Percentiles rank a stretch among this genome's conserved stretches.
Conservation (phyloP, 2,113 vertebrate genomes). For the Pluvianellus socialis region DNA sequence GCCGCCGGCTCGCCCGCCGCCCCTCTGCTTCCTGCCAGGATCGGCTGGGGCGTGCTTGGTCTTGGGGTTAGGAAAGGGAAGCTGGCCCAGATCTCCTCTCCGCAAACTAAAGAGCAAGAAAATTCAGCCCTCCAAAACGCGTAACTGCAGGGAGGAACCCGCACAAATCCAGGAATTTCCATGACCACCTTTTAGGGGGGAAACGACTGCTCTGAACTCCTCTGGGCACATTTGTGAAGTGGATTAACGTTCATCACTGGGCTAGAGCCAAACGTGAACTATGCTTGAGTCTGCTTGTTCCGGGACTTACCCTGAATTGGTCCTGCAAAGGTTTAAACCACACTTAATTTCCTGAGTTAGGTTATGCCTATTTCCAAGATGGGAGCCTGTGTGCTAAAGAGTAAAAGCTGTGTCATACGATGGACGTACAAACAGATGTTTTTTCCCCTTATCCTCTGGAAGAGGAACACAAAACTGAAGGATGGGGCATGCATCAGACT, state of each 20-base stretch:
- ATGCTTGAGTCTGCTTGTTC: not conserved
- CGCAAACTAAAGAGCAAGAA: fast-evolving
- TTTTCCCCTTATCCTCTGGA: not conserved
- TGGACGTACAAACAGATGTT: not conserved
- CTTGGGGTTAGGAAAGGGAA: not conserved
- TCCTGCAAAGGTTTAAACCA: not conserved
- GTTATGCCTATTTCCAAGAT: not conserved
- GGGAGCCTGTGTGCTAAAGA: not conserved
- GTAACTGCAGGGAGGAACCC: no score
- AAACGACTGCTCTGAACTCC: not conserved
- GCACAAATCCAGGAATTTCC: not conserved
- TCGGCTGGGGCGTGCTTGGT: not conserved
- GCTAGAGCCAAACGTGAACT: not conserved
- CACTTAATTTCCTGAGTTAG: not conserved
- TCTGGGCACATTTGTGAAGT: not conserved
- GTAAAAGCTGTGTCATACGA: not conserved
- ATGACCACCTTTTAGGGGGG: not conserved
- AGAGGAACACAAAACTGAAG: not conserved
- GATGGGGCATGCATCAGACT: fast-evolving
- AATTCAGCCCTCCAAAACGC: fast-evolving
- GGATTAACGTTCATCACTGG: not conserved
- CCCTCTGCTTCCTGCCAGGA: no score
- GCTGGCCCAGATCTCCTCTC: fast-evolving
- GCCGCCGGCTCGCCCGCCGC: fast-evolving
- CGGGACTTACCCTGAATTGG: not conserved